Evolutionary conservation across 2,113 vertebrate species (phyloP).

Genomic region (Anhinga rufa): DNA sequence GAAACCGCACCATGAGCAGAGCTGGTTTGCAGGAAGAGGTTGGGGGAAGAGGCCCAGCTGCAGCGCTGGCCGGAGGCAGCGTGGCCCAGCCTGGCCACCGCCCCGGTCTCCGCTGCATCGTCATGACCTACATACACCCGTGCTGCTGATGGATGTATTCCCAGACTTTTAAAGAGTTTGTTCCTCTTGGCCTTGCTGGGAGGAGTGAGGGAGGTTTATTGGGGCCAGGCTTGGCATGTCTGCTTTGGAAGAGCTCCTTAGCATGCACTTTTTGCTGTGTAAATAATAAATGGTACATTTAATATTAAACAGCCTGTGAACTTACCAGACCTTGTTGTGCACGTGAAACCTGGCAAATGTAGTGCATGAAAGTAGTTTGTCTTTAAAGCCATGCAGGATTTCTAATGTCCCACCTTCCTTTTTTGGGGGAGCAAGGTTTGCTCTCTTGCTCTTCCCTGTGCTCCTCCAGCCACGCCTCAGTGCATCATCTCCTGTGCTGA

Average conservation of each 20-base stretch:
- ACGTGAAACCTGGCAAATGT: neutral
- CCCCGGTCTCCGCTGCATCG: neutral
- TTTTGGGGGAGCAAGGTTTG: neutral
- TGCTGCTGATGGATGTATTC: neutral
- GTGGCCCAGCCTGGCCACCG: neutral
- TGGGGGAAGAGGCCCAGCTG: neutral
- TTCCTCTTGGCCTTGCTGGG: neutral
- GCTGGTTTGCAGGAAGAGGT: neutral
- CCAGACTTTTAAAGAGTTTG: neutral
- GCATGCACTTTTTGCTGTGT: neutral
- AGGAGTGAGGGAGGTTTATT: neutral
- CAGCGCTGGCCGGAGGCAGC: rapidly evolving
- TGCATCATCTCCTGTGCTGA: neutral
- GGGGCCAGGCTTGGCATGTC: rapidly evolving
- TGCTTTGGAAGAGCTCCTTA: neutral
- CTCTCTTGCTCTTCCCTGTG: neutral
- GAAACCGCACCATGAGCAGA: rapidly evolving
- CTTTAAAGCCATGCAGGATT: neutral
- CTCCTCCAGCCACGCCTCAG: neutral
- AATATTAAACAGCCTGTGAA: conserved; percentile 28
- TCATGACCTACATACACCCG: neutral
- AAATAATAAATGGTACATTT: conserved; percentile 37
- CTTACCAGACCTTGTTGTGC: neutral
- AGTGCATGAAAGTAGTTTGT: neutral
- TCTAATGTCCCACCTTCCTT: neutral